Conservation (phyloP, 2,113 vertebrate genomes). For the Okapia johnstoni region DNA sequence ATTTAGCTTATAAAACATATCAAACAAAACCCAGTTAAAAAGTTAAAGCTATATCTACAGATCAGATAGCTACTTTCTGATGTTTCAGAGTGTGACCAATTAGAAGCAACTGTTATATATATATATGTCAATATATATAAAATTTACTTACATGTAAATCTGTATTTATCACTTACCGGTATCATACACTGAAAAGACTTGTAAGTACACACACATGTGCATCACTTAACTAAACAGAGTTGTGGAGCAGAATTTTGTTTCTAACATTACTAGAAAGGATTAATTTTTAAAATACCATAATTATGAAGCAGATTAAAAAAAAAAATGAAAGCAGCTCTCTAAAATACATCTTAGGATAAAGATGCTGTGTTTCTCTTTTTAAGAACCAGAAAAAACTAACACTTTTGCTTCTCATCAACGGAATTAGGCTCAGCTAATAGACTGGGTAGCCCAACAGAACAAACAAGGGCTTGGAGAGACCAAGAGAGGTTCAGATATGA, state of each 20-base stretch:
- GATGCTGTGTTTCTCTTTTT: neutral
- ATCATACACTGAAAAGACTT: neutral
- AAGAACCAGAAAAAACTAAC: neutral
- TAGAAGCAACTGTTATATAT: neutral
- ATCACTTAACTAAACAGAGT: neutral
- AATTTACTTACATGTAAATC: neutral
- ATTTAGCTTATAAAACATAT: neutral
- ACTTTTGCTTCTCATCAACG: neutral
- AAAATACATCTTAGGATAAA: neutral
- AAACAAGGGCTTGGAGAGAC: neutral
- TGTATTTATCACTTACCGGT: neutral
- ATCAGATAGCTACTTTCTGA: neutral
- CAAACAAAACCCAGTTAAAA: neutral
- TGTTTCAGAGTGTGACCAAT: neutral
- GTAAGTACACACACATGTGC: neutral
- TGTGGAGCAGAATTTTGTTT: neutral
- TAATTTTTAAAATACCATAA: slow-evolving; percentile 17
- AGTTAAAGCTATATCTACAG: neutral
- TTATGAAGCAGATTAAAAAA: neutral
- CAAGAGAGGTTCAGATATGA: neutral
- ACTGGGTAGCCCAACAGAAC: neutral
- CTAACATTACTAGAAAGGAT: neutral
- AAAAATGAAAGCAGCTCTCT: neutral
- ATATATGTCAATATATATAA: neutral
- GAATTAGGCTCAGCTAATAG: neutral